Percentiles rank a stretch among this genome's conserved stretches.
phyloP scores from a whole-genome alignment of 2,797 vertebrate genomes.

The Anas bernieri region DNA sequence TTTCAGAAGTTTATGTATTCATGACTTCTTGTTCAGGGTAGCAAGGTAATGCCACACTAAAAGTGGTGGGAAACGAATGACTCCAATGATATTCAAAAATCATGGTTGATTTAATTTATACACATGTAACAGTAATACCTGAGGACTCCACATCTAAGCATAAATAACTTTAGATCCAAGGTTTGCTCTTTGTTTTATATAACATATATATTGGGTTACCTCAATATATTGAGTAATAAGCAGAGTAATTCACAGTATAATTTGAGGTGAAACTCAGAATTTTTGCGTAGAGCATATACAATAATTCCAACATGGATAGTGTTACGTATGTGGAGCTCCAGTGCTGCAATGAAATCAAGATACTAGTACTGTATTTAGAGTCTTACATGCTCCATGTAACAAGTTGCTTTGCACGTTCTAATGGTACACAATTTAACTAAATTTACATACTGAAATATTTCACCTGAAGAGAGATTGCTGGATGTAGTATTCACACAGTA shows the following conservation, averaged over 20 bases:
- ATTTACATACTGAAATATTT: slow-evolving; percentile 26
- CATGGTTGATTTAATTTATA: background rate
- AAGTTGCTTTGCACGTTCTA: background rate
- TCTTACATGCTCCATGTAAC: background rate
- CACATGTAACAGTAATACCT: slow-evolving; percentile 2
- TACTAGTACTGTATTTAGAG: background rate
- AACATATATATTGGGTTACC: background rate
- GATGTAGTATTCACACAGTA: slow-evolving; percentile 29
- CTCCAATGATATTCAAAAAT: slow-evolving; percentile 32
- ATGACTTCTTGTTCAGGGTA: slow-evolving; percentile 24
- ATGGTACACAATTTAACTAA: slow-evolving; percentile 19
- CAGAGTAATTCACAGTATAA: background rate
- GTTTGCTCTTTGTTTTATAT: background rate
- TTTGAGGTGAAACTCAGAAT: background rate
- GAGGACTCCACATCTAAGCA: background rate
- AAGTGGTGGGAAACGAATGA: slow-evolving; percentile 1
- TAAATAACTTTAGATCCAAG: background rate
- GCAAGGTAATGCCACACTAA: background rate
- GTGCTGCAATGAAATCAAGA: background rate
- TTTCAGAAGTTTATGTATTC: slow-evolving; percentile 61
- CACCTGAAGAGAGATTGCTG: slow-evolving; percentile 7
- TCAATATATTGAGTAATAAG: background rate
- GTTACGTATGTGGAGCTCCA: background rate
- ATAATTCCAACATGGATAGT: background rate
- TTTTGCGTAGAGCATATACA: background rate